phyloP scores from a whole-genome alignment of 2,113 vertebrate species.

The Gasterosteus nipponicus region DNA sequence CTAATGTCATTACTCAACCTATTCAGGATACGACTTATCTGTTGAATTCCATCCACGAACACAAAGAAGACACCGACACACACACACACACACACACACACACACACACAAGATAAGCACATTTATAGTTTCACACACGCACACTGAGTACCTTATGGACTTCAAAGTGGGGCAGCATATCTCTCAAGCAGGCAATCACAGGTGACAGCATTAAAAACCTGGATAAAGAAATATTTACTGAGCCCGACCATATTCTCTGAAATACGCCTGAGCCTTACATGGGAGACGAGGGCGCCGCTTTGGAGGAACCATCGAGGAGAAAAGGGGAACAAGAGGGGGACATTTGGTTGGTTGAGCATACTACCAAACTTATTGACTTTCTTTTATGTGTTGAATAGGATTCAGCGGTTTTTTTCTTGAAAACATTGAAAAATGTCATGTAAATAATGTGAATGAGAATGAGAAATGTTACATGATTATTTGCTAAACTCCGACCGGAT shows the following conservation, averaged over 20 bases:
- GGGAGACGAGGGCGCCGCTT: slow-evolving; percentile 28
- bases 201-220: slow-evolving; percentile 61
- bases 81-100: slow-evolving; percentile 46
- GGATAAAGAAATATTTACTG: slow-evolving; percentile 67
- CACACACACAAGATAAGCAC: slow-evolving; percentile 69
- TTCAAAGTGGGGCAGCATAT: slow-evolving; percentile 71
- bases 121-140: slow-evolving; percentile 71
- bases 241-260: slow-evolving; percentile 65
- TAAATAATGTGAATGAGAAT: not conserved
- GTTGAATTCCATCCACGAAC: slow-evolving; percentile 59
- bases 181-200: slow-evolving; percentile 51
- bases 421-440: not conserved
- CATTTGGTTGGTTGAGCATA: slow-evolving; percentile 1
- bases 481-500: not conserved
- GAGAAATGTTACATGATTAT: not conserved
- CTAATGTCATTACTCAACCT: slow-evolving; percentile 64
- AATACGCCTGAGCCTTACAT: slow-evolving; percentile 54
- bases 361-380: slow-evolving; percentile 11
- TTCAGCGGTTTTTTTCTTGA: slow-evolving; percentile 25
- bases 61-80: slow-evolving; percentile 49
- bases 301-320: slow-evolving; percentile 42
- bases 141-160: slow-evolving; percentile 62
- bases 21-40: slow-evolving; percentile 60
- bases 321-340: slow-evolving; percentile 10
- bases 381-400: slow-evolving; percentile 33